Percentiles rank a stretch among this genome's conserved stretches.
Evolutionary conservation across 2,888 invertebrate species (phyloP).

Genomic region (Apodemia duryi): DNA sequence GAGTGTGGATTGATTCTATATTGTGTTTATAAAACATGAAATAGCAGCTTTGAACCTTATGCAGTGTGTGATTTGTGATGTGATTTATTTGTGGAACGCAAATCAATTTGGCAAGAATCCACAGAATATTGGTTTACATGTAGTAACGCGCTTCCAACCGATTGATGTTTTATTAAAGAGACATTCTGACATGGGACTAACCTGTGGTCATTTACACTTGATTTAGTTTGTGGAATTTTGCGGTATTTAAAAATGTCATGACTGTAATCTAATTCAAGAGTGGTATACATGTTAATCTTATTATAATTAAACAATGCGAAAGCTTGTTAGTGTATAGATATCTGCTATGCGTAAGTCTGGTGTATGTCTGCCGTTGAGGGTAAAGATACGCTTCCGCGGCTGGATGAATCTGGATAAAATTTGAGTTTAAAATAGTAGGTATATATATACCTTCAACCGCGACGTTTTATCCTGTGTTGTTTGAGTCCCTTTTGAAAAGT

Average conservation of each 20-base stretch:
- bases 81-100: conserved; percentile 34
- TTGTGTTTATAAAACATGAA: conserved; percentile 29
- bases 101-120: conserved; percentile 40
- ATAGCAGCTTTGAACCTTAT: conserved; percentile 43
- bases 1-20: conserved; percentile 44
- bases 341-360: too few species aligned
- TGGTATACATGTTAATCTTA: neutral
- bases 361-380: too few species aligned
- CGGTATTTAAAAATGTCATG: conserved; percentile 32
- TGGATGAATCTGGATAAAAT: too few species aligned
- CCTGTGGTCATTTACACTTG: conserved; percentile 52
- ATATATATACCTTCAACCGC: too few species aligned
- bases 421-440: too few species aligned
- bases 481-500: too few species aligned
- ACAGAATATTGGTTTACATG: conserved; percentile 61
- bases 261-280: conserved; percentile 8
- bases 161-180: conserved; percentile 53
- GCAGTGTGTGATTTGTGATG: conserved; percentile 12
- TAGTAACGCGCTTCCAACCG: conserved; percentile 51
- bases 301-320: neutral
- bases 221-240: conserved; percentile 48
- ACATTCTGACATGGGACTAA: conserved; percentile 56
- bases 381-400: too few species aligned
- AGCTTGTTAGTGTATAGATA: too few species aligned
- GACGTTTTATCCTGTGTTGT: too few species aligned